Conservation (phyloP, 2,113 vertebrate genomes). For the Lasiurus cinereus region DNA sequence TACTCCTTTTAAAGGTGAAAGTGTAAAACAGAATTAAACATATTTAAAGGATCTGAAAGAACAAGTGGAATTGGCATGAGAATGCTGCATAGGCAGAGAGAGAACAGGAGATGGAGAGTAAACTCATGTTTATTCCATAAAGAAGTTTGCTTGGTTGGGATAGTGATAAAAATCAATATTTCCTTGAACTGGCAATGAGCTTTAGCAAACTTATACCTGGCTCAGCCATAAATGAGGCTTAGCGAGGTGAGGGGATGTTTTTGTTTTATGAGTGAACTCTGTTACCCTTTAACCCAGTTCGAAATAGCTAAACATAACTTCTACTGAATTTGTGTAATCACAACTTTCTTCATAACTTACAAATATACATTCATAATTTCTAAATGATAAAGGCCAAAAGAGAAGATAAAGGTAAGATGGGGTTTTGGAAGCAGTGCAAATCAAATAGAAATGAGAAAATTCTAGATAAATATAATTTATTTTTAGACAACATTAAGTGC, state of each 20-base stretch:
- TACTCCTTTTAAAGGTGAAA: neutral
- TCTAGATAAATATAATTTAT: slow-evolving; percentile 56
- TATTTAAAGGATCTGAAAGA: neutral
- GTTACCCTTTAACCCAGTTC: neutral
- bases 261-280: slow-evolving; percentile 20
- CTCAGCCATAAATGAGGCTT: neutral
- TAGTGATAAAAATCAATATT: slow-evolving; percentile 26
- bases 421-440: slow-evolving; percentile 43
- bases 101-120: neutral
- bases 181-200: neutral
- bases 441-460: slow-evolving; percentile 70
- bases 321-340: neutral
- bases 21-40: neutral
- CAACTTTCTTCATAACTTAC: neutral
- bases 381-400: neutral
- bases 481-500: slow-evolving; percentile 23
- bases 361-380: slow-evolving; percentile 37
- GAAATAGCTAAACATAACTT: neutral
- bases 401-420: neutral
- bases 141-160: neutral
- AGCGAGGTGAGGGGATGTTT: neutral
- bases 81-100: neutral
- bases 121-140: neutral
- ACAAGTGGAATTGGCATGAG: neutral
- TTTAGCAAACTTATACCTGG: neutral